Evolutionary conservation across 2,113 vertebrate species (phyloP).

Genomic region (Rutilus rutilus): DNA sequence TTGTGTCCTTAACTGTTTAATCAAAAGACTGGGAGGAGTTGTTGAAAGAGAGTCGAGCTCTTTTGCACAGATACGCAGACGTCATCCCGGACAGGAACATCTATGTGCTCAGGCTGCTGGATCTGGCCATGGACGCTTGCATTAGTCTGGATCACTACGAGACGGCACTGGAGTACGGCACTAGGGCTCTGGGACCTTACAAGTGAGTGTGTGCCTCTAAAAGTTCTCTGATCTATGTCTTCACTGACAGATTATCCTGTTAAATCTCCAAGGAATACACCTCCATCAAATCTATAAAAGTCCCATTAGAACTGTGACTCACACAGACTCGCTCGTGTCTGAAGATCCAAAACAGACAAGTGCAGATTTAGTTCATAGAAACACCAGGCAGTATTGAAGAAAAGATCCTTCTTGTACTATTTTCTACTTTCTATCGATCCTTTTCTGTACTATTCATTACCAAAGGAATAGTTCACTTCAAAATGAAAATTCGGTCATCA

Average conservation of each 20-base stretch:
- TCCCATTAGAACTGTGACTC: slow-evolving; percentile 6
- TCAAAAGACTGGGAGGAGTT: slow-evolving; percentile 83
- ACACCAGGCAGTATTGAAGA: background rate
- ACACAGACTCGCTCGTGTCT: slow-evolving; percentile 1
- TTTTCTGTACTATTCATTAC: background rate
- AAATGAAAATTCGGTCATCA: no score
- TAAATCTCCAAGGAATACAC: background rate
- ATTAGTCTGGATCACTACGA: slow-evolving; percentile 83
- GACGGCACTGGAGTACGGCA: slow-evolving; percentile 80
- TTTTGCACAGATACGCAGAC: slow-evolving; percentile 66
- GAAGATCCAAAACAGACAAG: slow-evolving; percentile 19
- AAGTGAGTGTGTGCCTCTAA: slow-evolving; percentile 73
- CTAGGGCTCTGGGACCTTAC: slow-evolving; percentile 84
- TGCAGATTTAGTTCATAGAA: slow-evolving; percentile 5
- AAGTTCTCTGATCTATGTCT: background rate
- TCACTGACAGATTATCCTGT: background rate
- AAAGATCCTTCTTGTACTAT: background rate
- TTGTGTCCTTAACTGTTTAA: slow-evolving; percentile 70
- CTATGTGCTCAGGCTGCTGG: slow-evolving; percentile 85
- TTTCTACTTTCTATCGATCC: no score
- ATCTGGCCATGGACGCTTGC: slow-evolving; percentile 86
- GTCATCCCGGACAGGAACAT: slow-evolving; percentile 87
- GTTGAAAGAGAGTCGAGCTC: slow-evolving; percentile 70
- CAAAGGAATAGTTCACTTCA: background rate
- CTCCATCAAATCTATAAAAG: slow-evolving; percentile 25